Evolutionary conservation across 2,113 vertebrate genomes (phyloP).

Genomic region (Semicossyphus pulcher): DNA sequence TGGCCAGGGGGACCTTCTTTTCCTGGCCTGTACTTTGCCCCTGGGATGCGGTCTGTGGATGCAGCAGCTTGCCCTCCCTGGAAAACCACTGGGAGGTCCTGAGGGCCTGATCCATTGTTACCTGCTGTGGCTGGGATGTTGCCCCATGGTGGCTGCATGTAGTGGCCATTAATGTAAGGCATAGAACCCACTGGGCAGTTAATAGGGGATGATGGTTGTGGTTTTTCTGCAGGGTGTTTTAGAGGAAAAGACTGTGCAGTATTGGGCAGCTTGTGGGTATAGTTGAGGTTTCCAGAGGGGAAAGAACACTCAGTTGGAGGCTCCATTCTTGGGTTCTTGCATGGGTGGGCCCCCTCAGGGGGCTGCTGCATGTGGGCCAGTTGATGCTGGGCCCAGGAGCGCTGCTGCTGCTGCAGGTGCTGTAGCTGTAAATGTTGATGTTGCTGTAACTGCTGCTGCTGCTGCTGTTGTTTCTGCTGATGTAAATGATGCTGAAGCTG

Average conservation of each 20-base stretch:
- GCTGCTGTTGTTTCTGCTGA: slow-evolving; percentile 64
- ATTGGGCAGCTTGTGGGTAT: slow-evolving; percentile 88
- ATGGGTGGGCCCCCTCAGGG: slow-evolving; percentile 86
- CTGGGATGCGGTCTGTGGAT: slow-evolving; percentile 87
- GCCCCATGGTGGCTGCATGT: slow-evolving; percentile 90
- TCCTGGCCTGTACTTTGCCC: slow-evolving; percentile 90
- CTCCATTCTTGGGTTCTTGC: slow-evolving; percentile 86
- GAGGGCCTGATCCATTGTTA: slow-evolving; percentile 92
- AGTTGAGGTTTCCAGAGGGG: slow-evolving; percentile 86
- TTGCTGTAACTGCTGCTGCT: slow-evolving; percentile 68
- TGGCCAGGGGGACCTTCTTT: slow-evolving; percentile 83
- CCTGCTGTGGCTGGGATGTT: slow-evolving; percentile 91
- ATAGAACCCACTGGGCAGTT: slow-evolving; percentile 89
- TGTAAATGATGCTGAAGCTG: slow-evolving; percentile 84
- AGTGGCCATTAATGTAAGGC: slow-evolving; percentile 92
- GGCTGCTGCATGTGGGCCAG: slow-evolving; percentile 95
- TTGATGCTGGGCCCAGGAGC: slow-evolving; percentile 94
- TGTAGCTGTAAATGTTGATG: slow-evolving; percentile 78
- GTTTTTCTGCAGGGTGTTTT: slow-evolving; percentile 91
- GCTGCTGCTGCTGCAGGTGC: slow-evolving; percentile 86
- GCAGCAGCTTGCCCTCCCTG: slow-evolving; percentile 86
- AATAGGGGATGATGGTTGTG: slow-evolving; percentile 88
- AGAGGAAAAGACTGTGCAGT: slow-evolving; percentile 89
- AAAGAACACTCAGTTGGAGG: slow-evolving; percentile 79
- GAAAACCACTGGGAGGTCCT: slow-evolving; percentile 91